Evolutionary conservation across 1,140 invertebrate species (phyloP), one percentile per base, ranked within the genome.

Genomic region (Mamestra configurata): DNA sequence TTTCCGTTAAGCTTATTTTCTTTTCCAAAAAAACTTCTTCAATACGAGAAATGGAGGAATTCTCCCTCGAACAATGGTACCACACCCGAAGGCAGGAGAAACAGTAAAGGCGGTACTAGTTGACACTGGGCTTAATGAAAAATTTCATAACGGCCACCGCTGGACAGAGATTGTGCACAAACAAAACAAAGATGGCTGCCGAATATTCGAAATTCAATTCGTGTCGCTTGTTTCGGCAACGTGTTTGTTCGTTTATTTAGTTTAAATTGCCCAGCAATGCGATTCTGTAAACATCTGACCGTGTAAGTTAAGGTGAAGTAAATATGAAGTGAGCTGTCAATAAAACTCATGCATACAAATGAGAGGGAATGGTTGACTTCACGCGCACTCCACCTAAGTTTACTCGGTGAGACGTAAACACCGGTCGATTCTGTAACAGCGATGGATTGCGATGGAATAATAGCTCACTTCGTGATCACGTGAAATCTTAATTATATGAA

Each of bases 41-140:
- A 22, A 22, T 13, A 24, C 20, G 10, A 22, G 6, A 6, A 18
- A 35, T 61, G 27, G n/a, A 37, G n/a, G 10, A 64, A 18, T 64
- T 10, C 59, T 37, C 8, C 18, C 55, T 55, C 27, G 31, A n/a
- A 37, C 43, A 66, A 37, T 37, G 24, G 49, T 15, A n/a, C 59
- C 61, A 4, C 75, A 77, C 59, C 59, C 61, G 13, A 84, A 81
- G 76, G 70, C 72, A 35, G 64, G 79, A 82, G 82, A 73, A 80
- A 77, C 83, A 78, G 77, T 80, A 83, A 79, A 73, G 73, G 80
- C 80, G 51, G 27, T 24, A 43, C 55, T 82, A 89, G 83, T 86
- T 86, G 86, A 85, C 87, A 85, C 76, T 84, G 83, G 82, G 80
- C 82, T 87, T 90, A 90, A 88, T 90, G 88, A 90, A 90, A 88